Evolutionary conservation across 2,797 vertebrate genomes (phyloP), one percentile per base, ranked within the genome.

Genomic region (Dendrocincla fuliginosa): DNA sequence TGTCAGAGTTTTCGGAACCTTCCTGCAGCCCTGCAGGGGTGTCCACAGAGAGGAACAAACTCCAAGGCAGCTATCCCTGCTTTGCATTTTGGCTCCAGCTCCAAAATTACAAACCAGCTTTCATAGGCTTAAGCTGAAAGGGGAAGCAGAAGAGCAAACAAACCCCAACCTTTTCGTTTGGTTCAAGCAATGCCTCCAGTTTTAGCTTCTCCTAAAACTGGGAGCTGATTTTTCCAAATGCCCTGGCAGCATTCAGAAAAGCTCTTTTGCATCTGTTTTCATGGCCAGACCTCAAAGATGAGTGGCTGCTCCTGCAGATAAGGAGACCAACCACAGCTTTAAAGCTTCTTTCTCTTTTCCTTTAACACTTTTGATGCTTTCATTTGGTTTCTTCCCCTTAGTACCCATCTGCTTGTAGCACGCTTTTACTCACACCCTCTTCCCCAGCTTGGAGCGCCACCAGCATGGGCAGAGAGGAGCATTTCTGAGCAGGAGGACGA

Each of bases 21-120:
- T 86, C 91, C 94, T 88, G 93, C 67, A 70, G 37, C 63, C 0
- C 52, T 25, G 37, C 5, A 4, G 87, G 61, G 89, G 78, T 94
- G 84, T 65, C 89, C 87, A 22, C 67, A 46, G 89, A 88, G 85
- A 94, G 91, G 89, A 96, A 92, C 91, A 87, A 96, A 84, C 78
- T 89, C 79, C 55, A 71, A 93, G 87, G 84, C 87, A 91, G 68
- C 89, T 81, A 84, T 81, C 61, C n/a, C 59, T 86, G 67, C 6
- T 88, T 85, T 91, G 87, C 65, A 56, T 95, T 95, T 96, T 96
- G 94, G 89, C 85, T 76, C 30, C 52, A 57, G 79, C 63, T 90
- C 80, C 52, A 49, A 75, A 84, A 63, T 67, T 39, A n/a, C 63
- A 41, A 87, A 95, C 94, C 94, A 96, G 80, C 37, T 94, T 95